Percentiles rank a stretch among this genome's conserved stretches.
phyloP scores from a whole-genome alignment of 2,113 vertebrate genomes.

The Puffinus mauretanicus region DNA sequence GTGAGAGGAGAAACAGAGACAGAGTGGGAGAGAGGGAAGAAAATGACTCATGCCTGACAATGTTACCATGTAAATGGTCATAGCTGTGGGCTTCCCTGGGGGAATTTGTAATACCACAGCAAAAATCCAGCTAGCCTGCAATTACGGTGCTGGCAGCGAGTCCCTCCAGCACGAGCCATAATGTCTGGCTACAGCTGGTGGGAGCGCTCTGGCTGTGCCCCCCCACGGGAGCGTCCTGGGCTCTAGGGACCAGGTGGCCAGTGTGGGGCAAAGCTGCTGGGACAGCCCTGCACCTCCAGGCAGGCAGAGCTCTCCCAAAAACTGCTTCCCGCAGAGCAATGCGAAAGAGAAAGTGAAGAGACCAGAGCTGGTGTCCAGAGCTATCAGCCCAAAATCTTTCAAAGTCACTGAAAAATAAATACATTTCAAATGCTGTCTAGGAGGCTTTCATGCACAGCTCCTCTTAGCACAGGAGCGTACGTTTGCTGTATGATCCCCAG shows the following conservation, averaged over 20 bases:
- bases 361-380: not conserved
- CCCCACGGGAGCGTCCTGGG: not conserved
- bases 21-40: not conserved
- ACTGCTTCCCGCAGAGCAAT: not conserved
- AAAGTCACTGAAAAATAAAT: not conserved
- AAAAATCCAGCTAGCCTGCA: slow-evolving; percentile 43
- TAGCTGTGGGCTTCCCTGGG: slow-evolving; percentile 29
- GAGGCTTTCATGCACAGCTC: not conserved
- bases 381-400: not conserved
- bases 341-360: not conserved
- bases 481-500: not conserved
- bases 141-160: not conserved
- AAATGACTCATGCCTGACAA: slow-evolving; percentile 51
- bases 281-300: not conserved
- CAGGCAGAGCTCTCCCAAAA: not conserved
- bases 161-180: slow-evolving; percentile 18
- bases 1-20: slow-evolving; percentile 8
- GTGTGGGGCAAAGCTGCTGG: not conserved
- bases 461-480: accelerated
- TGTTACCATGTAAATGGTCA: slow-evolving; percentile 38
- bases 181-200: slow-evolving; percentile 40
- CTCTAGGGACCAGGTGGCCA: not conserved
- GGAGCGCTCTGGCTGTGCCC: not conserved
- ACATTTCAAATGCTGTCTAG: too few species aligned
- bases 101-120: slow-evolving; percentile 34